Base-by-base conservation (phyloP, 30 jellyfish, hydroid and myxozoan species). In the Sanderia malayensis region DNA sequence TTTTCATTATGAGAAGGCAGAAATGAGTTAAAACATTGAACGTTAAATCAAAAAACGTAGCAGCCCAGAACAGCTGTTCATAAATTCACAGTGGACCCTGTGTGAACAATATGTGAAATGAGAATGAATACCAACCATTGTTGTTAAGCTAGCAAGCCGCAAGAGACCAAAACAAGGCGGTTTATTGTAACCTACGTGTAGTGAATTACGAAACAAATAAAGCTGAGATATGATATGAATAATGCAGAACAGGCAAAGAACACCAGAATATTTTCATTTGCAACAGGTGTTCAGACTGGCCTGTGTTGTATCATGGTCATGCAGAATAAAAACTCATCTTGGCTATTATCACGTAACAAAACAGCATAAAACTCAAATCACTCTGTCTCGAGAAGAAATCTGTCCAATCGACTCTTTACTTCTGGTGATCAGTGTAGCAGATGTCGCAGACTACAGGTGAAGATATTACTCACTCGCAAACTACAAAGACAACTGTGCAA, bases 121-220 rank as follows among this genome's bases (percentile, higher is more conserved):
- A 73, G 31, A 44, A 59, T 22, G 65, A 61, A 74, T 22, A 58
- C 46, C 59, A 26, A 6, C 87, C 62, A 76, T 63, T 76, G 87
- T 76, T 60, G 31, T 63, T 61, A 67, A 63, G 59, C 84, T 63
- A 25, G 80, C 61, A 34, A 52, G 80, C 87, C 87, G 73, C 87
- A 76, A 76, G 67, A 61, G 27, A 67, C 32, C 73, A 49, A 2
- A 24, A 41, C 49, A 26, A 37, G 67, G 21, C 61, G 15, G 53
- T 73, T 37, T 13, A 37, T 37, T 37, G 52, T 13, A 37, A 37
- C 13, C 52, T 37, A 37, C 52, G 10, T n/a, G 73, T 73, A 71
- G 64, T 34, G 78, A 26, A 22, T 57, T 57, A 49, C 55, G 66
- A 60, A 61, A 74, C 86, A 74, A 74, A 37, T 37, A 58, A 52